These are phyloP conservation scores for Lagodon rhomboides DNA, from an alignment of 2,797 vertebrate species.

Conservation along the genomic window DNA sequence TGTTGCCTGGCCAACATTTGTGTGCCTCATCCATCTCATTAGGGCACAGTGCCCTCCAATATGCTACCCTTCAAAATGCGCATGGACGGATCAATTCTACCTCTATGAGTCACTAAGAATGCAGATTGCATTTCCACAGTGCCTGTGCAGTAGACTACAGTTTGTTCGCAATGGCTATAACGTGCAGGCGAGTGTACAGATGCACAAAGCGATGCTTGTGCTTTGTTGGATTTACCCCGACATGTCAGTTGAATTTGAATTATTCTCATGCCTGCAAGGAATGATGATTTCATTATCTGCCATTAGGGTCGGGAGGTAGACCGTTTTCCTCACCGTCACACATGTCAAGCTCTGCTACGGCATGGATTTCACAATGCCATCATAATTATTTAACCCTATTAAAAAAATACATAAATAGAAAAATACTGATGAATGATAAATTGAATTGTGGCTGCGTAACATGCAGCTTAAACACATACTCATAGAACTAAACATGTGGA, in stretches of 20 bases:
- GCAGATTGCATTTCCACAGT: constrained; percentile 8
- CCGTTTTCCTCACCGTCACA: no score
- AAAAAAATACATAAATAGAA: no score
- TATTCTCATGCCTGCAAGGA: neutral
- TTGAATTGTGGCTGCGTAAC: no score
- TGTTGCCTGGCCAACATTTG: constrained; percentile 63
- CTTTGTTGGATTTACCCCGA: neutral
- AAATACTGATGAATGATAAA: no score
- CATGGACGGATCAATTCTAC: constrained; percentile 50
- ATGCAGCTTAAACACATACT: no score
- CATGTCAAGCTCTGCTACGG: no score
- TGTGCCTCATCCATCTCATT: constrained; percentile 63
- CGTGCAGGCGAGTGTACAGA: neutral
- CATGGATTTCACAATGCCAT: no score
- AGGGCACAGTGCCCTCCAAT: constrained; percentile 61
- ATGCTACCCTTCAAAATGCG: constrained; percentile 47
- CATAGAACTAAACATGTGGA: no score
- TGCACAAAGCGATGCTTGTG: neutral
- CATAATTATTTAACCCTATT: no score
- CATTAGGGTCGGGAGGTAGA: no score
- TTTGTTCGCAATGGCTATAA: constrained; percentile 3
- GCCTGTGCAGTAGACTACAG: neutral
- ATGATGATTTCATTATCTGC: neutral
- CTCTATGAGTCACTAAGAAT: constrained; percentile 62
- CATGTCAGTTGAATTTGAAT: neutral